Base-by-base conservation (phyloP, 2,797 vertebrate genomes). In the Alfaro cultratus region DNA sequence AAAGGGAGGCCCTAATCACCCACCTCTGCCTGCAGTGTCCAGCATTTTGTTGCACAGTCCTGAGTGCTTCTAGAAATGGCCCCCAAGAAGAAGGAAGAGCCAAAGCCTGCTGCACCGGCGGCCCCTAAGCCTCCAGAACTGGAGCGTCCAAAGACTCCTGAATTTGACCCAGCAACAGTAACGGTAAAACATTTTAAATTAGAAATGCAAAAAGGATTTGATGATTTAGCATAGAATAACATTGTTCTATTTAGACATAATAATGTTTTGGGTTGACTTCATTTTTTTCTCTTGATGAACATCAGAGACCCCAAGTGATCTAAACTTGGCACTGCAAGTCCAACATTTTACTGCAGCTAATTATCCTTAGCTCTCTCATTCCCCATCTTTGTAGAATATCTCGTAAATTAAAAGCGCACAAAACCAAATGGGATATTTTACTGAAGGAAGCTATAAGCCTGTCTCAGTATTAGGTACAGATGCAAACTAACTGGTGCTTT, bases 31-130 rank as follows among this genome's bases (percentile, higher is more conserved):
- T 80, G 29, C 86, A 87, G 86, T 77, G 82, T 77, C 76, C 83
- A 76, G 68, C 71, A 90, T 70, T 86, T 75, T 80, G 89, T 78
- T 78, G 74, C 79, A 53, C 77, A 76, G 73, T 83, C 62, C 84
- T 87, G 73, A 87, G 49, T 82, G 47, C 68, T 49, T 82, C 47
- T 73, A 70, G 79, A 74, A 64, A 99, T 99, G 98, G 94, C 98
- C 53, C 98, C 98, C 13, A 99, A 98, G 93, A 99, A 99, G 95
- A 99, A 99, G 75, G 97, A 97, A 80, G 97, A 98, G 10, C 92
- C 97, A 1, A 99, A 99, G 84, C 93, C 96, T 0, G 96, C 92
- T 3, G 88, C 95, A 2, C 60, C 89, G 36, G 82, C 72, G 4
- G 74, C 95, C 0, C 93, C 96, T 0, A 96, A 97, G 0, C 90